Base-by-base conservation (phyloP, 2,797 vertebrate species). In the Uromys caudimaculatus region DNA sequence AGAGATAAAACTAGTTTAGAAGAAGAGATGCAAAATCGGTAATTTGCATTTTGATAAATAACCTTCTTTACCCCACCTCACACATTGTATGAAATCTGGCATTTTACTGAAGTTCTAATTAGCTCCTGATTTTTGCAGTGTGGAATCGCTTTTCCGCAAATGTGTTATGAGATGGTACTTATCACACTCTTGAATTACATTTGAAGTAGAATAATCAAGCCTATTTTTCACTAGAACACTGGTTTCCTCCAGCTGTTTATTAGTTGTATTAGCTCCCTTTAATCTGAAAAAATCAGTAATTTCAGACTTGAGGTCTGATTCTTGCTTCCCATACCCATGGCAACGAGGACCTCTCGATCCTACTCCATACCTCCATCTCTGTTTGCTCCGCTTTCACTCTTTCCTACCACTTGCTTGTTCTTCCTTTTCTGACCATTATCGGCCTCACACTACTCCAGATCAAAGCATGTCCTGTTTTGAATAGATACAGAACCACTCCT, bases 201-300 rank as follows among this genome's bases (percentile, higher is more conserved):
- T 75, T 96, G 95, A 97, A 96, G 95, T 88, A 95, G 95, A 93
- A 95, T 95, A 96, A 97, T 97, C 96, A 96, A 88, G 84, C 90
- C 75, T 93, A 71, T 87, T 97, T 97, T 97, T 98, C 93, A 96
- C 90, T 93, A 96, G 92, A 86, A 97, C 82, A 60, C 71, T 90
- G 91, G 96, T 95, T 97, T 96, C 47, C 50, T 89, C 62, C n/a
- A 85, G 91, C 44, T 54, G 92, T 96, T 95, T 90, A 94, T 95
- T 95, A 95, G 82, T 78, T 95, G 77, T 32, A 82, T 95, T 90
- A 81, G 50, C 69, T 85, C 50, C 35, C 35, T 88, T 44, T 90
- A 85, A 79, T 95, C 69, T 60, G 73, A 13, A 93, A 84, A 97
- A 93, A 32, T 92, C 92, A 95, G 52, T 92, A 62, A 87, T 93